Evolutionary conservation across 2,888 invertebrate genomes (phyloP).

Genomic region (Zaprionus lineosus): DNA sequence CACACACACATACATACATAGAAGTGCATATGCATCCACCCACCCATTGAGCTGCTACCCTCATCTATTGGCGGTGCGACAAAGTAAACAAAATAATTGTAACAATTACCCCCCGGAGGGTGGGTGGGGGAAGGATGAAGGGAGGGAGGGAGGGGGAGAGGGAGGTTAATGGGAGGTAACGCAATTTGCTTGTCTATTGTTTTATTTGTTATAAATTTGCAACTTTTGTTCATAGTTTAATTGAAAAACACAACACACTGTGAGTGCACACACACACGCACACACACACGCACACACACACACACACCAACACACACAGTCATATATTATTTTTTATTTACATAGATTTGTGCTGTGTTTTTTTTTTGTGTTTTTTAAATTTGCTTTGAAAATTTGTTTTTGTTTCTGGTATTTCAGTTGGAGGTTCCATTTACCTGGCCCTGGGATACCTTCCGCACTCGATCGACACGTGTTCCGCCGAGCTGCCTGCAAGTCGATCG

Average conservation of each 20-base stretch:
- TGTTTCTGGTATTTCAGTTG: no score
- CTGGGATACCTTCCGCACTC: no score
- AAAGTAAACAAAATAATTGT: constrained; percentile 51
- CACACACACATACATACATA: background rate
- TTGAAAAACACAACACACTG: constrained; percentile 19
- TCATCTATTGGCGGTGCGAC: no score
- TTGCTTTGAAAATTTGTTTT: no score
- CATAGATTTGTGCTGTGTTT: background rate
- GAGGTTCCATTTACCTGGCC: no score
- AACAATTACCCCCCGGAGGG: constrained; percentile 3
- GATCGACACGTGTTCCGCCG: constrained; percentile 58
- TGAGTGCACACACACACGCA: no score
- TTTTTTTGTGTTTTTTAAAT: constrained; percentile 3
- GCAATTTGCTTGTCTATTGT: background rate
- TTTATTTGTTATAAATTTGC: constrained; percentile 26
- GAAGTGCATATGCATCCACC: background rate
- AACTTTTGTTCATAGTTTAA: constrained; percentile 33
- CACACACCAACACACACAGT: background rate
- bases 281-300: constrained; percentile 1
- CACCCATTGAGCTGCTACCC: no score
- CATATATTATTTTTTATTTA: background rate
- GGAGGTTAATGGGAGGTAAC: background rate
- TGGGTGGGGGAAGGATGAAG: background rate
- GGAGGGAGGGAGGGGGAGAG: background rate
- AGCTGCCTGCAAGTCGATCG: no score